Conservation (phyloP, 2,888 invertebrate genomes). For the Lymantria monacha region DNA sequence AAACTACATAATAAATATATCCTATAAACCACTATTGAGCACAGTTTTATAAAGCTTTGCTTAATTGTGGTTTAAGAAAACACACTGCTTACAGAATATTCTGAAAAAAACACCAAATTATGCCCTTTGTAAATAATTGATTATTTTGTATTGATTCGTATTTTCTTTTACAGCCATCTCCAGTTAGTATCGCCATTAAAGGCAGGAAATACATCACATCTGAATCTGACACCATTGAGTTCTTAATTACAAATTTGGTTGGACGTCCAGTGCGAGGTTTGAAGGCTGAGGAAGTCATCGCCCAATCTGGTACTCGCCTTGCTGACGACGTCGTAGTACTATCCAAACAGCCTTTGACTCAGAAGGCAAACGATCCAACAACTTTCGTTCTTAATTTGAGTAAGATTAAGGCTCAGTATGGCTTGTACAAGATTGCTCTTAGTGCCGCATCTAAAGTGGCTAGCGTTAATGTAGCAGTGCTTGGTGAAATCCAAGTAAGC, state of each 20-base stretch:
- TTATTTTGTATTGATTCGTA: not conserved
- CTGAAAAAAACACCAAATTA: too few species aligned
- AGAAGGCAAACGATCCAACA: constrained; percentile 81
- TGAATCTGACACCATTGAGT: constrained; percentile 87
- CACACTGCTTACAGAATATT: too few species aligned
- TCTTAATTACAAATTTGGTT: constrained; percentile 88
- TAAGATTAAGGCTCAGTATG: constrained; percentile 90
- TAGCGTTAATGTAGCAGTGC: constrained; percentile 85
- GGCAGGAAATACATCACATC: constrained; percentile 90
- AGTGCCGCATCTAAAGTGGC: constrained; percentile 85
- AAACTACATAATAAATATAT: too few species aligned
- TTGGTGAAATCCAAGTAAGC: constrained; percentile 89
- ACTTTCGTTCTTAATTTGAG: constrained; percentile 90
- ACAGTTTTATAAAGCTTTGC: too few species aligned
- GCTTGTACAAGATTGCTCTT: constrained; percentile 91
- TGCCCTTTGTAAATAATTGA: too few species aligned
- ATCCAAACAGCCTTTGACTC: constrained; percentile 83
- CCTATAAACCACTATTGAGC: too few species aligned
- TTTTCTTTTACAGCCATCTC: constrained; percentile 83
- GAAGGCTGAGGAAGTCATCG: constrained; percentile 85
- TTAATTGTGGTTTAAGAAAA: too few species aligned
- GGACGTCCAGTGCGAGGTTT: constrained; percentile 86
- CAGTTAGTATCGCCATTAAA: constrained; percentile 91
- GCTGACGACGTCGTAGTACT: constrained; percentile 89
- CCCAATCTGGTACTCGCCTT: constrained; percentile 88